Base-by-base conservation (phyloP, 2,888 invertebrate species). In the Lasius platythorax region DNA sequence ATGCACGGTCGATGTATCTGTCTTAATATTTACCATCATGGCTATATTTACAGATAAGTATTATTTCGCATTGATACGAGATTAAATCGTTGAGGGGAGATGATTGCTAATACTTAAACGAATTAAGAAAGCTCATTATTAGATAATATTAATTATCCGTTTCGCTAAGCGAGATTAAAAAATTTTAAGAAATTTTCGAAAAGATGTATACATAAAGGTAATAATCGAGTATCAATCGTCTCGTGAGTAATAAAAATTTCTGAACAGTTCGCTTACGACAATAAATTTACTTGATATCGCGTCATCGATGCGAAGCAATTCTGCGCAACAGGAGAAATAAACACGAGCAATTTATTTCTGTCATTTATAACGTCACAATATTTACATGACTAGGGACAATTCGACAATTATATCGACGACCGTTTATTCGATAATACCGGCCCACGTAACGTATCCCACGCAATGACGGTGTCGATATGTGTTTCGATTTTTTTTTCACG, bases 1-100 rank as follows among this genome's bases (percentile, higher is more conserved):
- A 88, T 86, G 73, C 66, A 50, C 81, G 85, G 72, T 83, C 87
- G 84, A 88, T 86, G 82, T 8, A 89, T 89, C 87, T 73, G 88
- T 86, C 89, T 86, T 75, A 86, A 86, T 87, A 70, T 87, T 74
- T 85, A 82, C 84, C 83, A 81, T 68, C 83, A 50, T 46, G 66
- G 43, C 28, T 68, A 83, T 68, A 76, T 87, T 86, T 37, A 82
- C 85, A 63, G 43, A 83, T 81, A 33, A 53, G 23, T 83, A 76
- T 87, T 85, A 89, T 85, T 82, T 70, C 12, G 43, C 37, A 28
- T 61, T 83, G 67, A 78, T 82, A 85, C 75, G 85, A 53, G 2
- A 53, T 53, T 82, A 84, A 89, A 83, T 87, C 50, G 40, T 82
- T 66, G 61, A 37, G n/a, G 53, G 75, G 0, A 23, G 23, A 70